Evolutionary conservation across 1,140 invertebrate species (phyloP), one percentile per base, ranked within the genome.

Genomic region (Tenebrio molitor): DNA sequence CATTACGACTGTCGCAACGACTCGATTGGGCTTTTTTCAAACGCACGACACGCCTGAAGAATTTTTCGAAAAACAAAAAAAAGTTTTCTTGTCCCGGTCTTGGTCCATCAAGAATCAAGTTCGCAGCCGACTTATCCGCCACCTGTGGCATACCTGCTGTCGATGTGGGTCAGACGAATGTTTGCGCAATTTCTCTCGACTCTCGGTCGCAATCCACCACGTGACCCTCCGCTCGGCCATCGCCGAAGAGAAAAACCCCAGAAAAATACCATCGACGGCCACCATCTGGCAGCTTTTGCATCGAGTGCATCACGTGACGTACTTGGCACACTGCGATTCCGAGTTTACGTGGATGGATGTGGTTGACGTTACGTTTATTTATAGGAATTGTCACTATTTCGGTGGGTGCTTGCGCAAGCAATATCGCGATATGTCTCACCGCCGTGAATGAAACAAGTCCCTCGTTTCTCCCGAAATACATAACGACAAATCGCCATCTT

Each of bases 161-260:
- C 19, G 23, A 50, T 50, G 44, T 50, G 44, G 44, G 44, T 50
- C 44, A 50, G 44, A 50, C 44, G 44, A 23, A 17, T 19, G 23
- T 21, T 50, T 50, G 44, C 44, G 44, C 44, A 50, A 50, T 50
- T 50, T 50, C 44, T 19, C 44, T 50, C 44, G 23, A 21, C 44
- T 50, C 44, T 50, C 44, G 12, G 2, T 46, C 16, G 1, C 17
- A 44, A 44, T 8, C 42, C 6, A 50, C 21, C 17, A 50, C 7
- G 17, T 50, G 44, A 50, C 17, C 23, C 5, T 41, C 12, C 36
- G 3, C 29, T 33, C 29, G 29, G 10, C 4, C 29, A 41, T 12
- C 36, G 12, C 36, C 12, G 3, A 3, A 12, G 3, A 41, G n/a
- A 41, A 41, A 41, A 41, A 12, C 12, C 12, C 6, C 36, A 10